Evolutionary conservation across 2,888 invertebrate genomes (phyloP).

Genomic region (Nephrotoma guestfalica): DNA sequence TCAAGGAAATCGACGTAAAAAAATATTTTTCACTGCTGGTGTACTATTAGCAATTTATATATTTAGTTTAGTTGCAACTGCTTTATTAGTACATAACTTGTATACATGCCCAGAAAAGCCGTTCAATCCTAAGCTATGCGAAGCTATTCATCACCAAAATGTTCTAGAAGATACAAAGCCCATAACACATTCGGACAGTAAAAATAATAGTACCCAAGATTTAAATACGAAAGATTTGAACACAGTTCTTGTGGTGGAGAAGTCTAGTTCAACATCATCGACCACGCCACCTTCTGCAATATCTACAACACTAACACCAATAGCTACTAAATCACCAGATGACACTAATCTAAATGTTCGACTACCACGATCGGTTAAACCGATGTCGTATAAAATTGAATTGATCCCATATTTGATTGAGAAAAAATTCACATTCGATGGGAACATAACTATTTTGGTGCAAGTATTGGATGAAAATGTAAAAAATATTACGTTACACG

Average conservation of each 20-base stretch:
- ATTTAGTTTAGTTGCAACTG: constrained; percentile 50
- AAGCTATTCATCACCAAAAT: not conserved
- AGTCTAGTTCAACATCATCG: not conserved
- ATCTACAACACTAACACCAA: constrained; percentile 6
- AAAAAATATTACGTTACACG: constrained; percentile 58
- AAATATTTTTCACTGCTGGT: constrained; percentile 48
- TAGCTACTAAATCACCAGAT: constrained; percentile 18
- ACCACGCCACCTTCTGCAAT: not conserved
- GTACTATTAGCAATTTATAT: constrained; percentile 48
- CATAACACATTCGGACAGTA: not conserved
- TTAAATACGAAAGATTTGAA: not conserved
- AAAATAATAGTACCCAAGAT: not conserved
- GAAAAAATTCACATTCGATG: constrained; percentile 66
- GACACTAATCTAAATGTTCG: constrained; percentile 40
- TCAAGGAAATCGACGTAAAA: constrained; percentile 37
- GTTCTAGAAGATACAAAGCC: not conserved
- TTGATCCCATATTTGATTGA: constrained; percentile 57
- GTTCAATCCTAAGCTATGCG: constrained; percentile 6
- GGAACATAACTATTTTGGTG: constrained; percentile 48
- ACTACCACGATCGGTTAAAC: constrained; percentile 50
- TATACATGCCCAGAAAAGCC: constrained; percentile 44
- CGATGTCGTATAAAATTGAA: constrained; percentile 52
- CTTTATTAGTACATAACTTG: constrained; percentile 62
- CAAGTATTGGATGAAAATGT: constrained; percentile 43
- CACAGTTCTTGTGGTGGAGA: not conserved